Conservation (phyloP, 2,113 vertebrate species). For the Chrysemys picta region DNA sequence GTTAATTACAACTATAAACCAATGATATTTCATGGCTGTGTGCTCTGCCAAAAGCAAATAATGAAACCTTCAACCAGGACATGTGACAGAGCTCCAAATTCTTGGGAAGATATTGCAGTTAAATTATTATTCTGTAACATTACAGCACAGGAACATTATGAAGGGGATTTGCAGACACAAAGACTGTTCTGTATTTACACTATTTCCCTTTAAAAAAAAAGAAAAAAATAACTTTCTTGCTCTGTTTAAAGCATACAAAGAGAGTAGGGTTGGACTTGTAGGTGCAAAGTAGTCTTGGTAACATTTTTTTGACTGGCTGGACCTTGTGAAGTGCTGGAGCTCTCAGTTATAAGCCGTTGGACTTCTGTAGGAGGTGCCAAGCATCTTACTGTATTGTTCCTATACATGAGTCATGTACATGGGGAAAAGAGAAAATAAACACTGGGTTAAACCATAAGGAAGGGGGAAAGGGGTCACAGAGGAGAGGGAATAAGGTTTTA, state of each 20-base stretch:
- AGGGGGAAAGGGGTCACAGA: neutral
- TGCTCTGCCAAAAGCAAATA: constrained; percentile 59
- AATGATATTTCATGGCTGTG: constrained; percentile 56
- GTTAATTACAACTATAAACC: constrained; percentile 18
- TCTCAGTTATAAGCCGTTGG: neutral
- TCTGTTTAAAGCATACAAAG: constrained; percentile 21
- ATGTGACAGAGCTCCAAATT: constrained; percentile 53
- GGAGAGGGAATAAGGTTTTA: neutral
- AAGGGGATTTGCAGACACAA: constrained; percentile 35
- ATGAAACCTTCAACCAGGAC: constrained; percentile 66
- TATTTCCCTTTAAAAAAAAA: neutral
- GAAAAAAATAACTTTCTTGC: neutral
- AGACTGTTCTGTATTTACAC: constrained; percentile 1
- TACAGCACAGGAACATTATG: constrained; percentile 15
- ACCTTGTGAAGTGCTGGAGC: neutral
- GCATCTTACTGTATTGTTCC: neutral
- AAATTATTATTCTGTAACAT: constrained; percentile 53
- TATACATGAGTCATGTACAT: constrained; percentile 1
- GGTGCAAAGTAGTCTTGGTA: neutral
- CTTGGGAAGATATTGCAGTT: constrained; percentile 48
- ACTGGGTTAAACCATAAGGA: neutral
- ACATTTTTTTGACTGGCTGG: neutral
- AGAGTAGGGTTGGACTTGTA: constrained; percentile 35
- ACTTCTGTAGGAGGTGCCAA: neutral
- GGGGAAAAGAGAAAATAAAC: neutral